A percentile compares a stretch with the other conserved stretches of the same genome.
phyloP scores from a whole-genome alignment of 2,888 invertebrate genomes.

The Drosophila rubida region DNA sequence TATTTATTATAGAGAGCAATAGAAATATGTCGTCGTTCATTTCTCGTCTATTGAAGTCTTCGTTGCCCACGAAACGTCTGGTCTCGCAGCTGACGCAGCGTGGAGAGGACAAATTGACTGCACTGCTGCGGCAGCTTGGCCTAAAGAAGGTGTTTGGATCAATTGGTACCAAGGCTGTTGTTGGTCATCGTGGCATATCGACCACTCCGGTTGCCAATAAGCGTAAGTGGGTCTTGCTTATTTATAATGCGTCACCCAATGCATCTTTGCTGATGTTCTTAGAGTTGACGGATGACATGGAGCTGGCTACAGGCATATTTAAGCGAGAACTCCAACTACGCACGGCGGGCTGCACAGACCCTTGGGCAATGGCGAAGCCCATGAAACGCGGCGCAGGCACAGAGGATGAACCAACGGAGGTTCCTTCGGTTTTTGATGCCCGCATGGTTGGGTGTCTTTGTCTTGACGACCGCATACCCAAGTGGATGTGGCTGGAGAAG shows the following conservation, averaged over 20 bases:
- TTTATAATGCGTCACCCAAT: background rate
- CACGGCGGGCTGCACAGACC: conserved; percentile 93
- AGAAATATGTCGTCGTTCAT: conserved; percentile 62
- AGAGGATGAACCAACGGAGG: conserved; percentile 92
- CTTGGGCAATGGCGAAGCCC: conserved; percentile 90
- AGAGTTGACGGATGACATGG: conserved; percentile 94
- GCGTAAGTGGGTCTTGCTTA: conserved; percentile 43
- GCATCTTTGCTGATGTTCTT: background rate
- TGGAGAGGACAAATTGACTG: conserved; percentile 48
- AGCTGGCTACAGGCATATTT: conserved; percentile 96
- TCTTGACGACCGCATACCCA: conserved; percentile 94
- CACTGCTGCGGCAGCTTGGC: conserved; percentile 49
- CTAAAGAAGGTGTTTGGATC: conserved; percentile 25
- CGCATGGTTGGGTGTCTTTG: conserved; percentile 97
- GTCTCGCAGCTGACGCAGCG: conserved; percentile 63
- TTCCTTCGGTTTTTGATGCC: conserved; percentile 95
- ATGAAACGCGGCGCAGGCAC: conserved; percentile 92
- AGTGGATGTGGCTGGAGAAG: conserved; percentile 97
- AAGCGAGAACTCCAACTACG: conserved; percentile 94
- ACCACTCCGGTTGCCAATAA: conserved; percentile 39
- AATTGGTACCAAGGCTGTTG: conserved; percentile 6
- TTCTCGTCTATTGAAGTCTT: conserved; percentile 48
- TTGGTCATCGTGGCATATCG: conserved; percentile 48
- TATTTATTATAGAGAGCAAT: background rate
- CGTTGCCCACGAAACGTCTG: conserved; percentile 54